These are phyloP conservation scores for Acanthaster planci DNA, from an alignment of 35 echinoderm and acorn worm genomes.

Conservation along the genomic window DNA sequence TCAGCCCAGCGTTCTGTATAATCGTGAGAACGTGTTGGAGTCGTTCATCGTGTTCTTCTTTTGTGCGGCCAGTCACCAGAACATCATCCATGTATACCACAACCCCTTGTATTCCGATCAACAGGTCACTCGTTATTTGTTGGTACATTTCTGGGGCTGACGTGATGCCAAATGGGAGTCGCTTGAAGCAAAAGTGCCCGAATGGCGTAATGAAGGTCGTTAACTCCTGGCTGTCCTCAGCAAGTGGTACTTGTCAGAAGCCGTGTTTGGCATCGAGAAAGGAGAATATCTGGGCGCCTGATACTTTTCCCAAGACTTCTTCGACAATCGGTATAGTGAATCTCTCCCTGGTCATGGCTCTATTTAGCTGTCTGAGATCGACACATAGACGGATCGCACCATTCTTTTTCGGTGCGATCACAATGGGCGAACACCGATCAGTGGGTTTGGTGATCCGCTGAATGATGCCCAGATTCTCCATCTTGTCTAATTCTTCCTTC, in stretches of 20 bases:
- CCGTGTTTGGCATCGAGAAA: slow-evolving; percentile 43
- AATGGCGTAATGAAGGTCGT: background rate
- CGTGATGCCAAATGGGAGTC: background rate
- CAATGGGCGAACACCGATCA: no score
- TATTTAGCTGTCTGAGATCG: slow-evolving; percentile 44
- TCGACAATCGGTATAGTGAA: slow-evolving; percentile 41
- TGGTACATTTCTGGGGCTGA: background rate
- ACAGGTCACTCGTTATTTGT: background rate
- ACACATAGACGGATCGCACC: slow-evolving; percentile 41
- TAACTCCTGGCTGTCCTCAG: slow-evolving; percentile 19
- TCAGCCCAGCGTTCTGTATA: background rate
- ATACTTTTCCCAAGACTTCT: slow-evolving; percentile 34
- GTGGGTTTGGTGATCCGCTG: no score
- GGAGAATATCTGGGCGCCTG: slow-evolving; percentile 39
- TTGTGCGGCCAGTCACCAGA: background rate
- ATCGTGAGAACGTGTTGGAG: background rate
- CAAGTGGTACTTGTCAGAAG: slow-evolving; percentile 61
- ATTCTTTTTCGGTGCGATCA: slow-evolving; percentile 3
- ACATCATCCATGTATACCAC: background rate
- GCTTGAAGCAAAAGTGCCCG: background rate
- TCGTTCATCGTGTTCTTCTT: background rate
- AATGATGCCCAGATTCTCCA: no score
- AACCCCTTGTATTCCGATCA: background rate
- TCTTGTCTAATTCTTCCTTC: no score
- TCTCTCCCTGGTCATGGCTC: slow-evolving; percentile 41